Percentiles rank a stretch among this genome's conserved stretches.
Conservation (phyloP, 2,113 vertebrate genomes). For the Brachyhypopomus gauderio region DNA sequence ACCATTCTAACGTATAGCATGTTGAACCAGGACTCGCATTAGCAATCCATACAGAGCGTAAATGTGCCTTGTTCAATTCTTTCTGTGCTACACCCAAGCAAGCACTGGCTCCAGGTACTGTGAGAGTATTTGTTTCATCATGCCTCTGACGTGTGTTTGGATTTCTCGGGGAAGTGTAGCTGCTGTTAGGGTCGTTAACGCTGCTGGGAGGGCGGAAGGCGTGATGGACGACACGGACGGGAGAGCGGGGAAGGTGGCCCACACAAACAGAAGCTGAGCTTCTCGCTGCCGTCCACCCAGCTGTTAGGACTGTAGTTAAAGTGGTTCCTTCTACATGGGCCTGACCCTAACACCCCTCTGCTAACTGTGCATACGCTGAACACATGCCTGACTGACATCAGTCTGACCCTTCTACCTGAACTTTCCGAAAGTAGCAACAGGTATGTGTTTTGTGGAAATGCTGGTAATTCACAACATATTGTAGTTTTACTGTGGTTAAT, state of each 20-base stretch:
- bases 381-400: slow-evolving; percentile 69
- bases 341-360: slow-evolving; percentile 66
- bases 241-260: slow-evolving; percentile 48
- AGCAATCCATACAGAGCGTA: neutral
- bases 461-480: slow-evolving; percentile 13
- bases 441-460: slow-evolving; percentile 20
- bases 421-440: slow-evolving; percentile 22
- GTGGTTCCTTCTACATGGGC: slow-evolving; percentile 64
- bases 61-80: neutral
- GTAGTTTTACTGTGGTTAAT: neutral
- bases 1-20: neutral
- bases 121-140: slow-evolving; percentile 5
- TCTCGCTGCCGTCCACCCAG: slow-evolving; percentile 13
- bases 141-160: slow-evolving; percentile 19
- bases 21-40: neutral
- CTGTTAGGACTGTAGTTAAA: slow-evolving; percentile 64
- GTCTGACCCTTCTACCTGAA: slow-evolving; percentile 72
- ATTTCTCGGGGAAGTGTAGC: slow-evolving; percentile 40
- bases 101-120: neutral
- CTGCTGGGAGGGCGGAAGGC: slow-evolving; percentile 7
- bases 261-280: slow-evolving; percentile 59
- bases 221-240: slow-evolving; percentile 56
- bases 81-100: neutral
- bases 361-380: slow-evolving; percentile 63
- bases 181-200: slow-evolving; percentile 63